Evolutionary conservation across 2,888 invertebrate species (phyloP).

Genomic region (Pantelozetes paolii): DNA sequence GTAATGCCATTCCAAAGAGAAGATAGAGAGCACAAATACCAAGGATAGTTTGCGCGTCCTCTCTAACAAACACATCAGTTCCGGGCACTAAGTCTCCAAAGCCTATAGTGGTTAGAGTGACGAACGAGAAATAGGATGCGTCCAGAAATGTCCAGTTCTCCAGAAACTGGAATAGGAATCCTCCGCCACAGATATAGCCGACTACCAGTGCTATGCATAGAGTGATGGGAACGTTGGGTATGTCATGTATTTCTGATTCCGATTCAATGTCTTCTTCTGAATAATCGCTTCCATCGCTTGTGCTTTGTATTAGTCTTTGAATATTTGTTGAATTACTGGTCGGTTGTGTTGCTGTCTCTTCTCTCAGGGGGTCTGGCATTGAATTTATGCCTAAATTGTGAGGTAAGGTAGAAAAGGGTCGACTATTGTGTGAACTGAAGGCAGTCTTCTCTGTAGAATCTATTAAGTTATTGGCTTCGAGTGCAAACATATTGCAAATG

Average conservation of each 20-base stretch:
- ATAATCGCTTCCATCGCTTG: conserved; percentile 29
- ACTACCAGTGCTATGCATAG: conserved; percentile 80
- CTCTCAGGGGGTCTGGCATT: neutral
- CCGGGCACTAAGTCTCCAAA: conserved; percentile 89
- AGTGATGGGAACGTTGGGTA: conserved; percentile 58
- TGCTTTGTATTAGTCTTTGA: conserved; percentile 29
- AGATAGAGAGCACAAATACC: conserved; percentile 86
- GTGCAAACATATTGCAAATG: conserved; percentile 67
- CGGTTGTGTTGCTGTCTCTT: neutral
- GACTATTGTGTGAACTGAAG: neutral
- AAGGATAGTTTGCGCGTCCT: conserved; percentile 61
- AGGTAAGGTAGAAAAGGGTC: conserved; percentile 3
- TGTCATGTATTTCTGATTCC: conserved; percentile 45
- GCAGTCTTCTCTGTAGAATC: conserved; percentile 21
- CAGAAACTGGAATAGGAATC: conserved; percentile 77
- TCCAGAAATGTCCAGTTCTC: conserved; percentile 80
- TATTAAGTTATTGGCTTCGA: conserved; percentile 56
- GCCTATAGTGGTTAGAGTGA: conserved; percentile 85
- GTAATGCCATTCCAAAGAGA: conserved; percentile 83
- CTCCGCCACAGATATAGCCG: conserved; percentile 82
- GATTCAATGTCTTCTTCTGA: conserved; percentile 53
- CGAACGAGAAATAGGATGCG: conserved; percentile 88
- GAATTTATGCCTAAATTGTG: neutral
- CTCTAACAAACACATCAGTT: conserved; percentile 60
- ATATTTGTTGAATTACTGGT: neutral